A percentile compares a stretch with the other conserved stretches of the same genome.
Conservation (phyloP, 2,797 vertebrate genomes). For the Acanthornis magna region DNA sequence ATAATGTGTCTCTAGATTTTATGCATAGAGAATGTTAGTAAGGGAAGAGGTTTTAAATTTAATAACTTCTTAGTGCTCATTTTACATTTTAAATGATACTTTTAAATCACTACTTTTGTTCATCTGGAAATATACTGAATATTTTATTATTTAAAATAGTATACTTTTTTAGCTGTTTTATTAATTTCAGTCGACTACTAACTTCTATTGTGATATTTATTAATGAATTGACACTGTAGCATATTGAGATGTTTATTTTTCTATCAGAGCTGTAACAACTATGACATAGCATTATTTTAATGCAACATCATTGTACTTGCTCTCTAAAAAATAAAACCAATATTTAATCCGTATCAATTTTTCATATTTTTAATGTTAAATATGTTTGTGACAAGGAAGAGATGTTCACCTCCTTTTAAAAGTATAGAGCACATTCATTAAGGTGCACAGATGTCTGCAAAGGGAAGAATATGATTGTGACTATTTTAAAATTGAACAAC, state of each 20-base stretch:
- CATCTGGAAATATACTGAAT: conserved; percentile 54
- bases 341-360: conserved; percentile 63
- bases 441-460: neutral
- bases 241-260: conserved; percentile 83
- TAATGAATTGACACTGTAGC: conserved; percentile 81
- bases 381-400: neutral
- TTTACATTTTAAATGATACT: conserved; percentile 58
- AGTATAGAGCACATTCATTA: neutral
- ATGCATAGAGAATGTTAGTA: conserved; percentile 61
- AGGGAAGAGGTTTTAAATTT: conserved; percentile 57
- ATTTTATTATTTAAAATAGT: conserved; percentile 66
- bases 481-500: neutral
- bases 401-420: neutral
- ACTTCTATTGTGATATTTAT: conserved; percentile 81
- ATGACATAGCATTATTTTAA: conserved; percentile 77
- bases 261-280: conserved; percentile 77
- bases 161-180: conserved; percentile 68
- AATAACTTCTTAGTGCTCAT: conserved; percentile 52
- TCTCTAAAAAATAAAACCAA: conserved; percentile 69
- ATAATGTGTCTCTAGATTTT: conserved; percentile 66
- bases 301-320: conserved; percentile 71
- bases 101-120: conserved; percentile 68
- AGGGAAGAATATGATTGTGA: neutral
- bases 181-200: conserved; percentile 79
- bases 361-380: conserved; percentile 62